Evolutionary conservation across 2,888 invertebrate genomes (phyloP).

Genomic region (Dendrolimus houi): DNA sequence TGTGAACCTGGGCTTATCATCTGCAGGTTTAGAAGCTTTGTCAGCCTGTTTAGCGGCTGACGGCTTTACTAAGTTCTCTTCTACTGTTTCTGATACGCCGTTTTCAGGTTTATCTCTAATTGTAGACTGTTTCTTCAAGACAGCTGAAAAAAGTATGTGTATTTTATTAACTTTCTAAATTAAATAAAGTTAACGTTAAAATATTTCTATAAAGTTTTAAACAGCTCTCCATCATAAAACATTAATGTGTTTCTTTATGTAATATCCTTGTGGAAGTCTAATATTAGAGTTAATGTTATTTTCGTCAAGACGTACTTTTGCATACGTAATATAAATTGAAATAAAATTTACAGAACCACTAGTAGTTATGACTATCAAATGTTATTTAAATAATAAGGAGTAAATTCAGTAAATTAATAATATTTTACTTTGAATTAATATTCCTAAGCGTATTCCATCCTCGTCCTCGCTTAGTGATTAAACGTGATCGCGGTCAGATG

Average conservation of each 20-base stretch:
- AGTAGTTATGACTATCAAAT: too few relatives aligned
- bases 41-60: constrained; percentile 57
- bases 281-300: neutral
- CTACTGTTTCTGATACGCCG: constrained; percentile 44
- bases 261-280: neutral
- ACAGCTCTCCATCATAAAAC: neutral
- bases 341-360: too few relatives aligned
- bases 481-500: too few relatives aligned
- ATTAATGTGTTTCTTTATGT: neutral
- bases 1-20: constrained; percentile 53
- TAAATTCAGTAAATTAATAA: too few relatives aligned
- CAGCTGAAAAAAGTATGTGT: constrained; percentile 41
- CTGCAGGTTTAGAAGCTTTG: constrained; percentile 38
- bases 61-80: constrained; percentile 61
- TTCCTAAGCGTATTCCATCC: too few relatives aligned
- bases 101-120: constrained; percentile 60
- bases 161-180: constrained; percentile 1
- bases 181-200: neutral
- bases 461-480: too few relatives aligned
- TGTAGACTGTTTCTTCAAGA: constrained; percentile 63
- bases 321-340: too few relatives aligned
- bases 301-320: neutral
- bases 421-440: too few relatives aligned
- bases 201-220: neutral
- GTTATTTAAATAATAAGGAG: too few relatives aligned